These are phyloP conservation scores for Meriones unguiculatus DNA, from an alignment of 2,113 vertebrate genomes.

Conservation along the genomic window DNA sequence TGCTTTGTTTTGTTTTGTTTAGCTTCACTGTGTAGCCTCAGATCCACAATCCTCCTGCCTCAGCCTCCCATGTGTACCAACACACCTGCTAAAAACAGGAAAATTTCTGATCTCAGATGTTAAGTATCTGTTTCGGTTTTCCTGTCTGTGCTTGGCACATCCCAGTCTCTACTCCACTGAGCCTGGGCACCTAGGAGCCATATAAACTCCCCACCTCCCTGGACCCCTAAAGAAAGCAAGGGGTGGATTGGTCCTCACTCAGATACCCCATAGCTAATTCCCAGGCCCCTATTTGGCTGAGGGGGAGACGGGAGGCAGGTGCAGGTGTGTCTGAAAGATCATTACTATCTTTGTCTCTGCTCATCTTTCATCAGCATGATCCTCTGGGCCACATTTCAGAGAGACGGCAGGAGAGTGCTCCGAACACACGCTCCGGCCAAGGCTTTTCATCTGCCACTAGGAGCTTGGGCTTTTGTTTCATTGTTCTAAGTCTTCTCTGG, in stretches of 20 bases:
- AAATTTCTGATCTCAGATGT: background rate
- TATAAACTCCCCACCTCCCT: background rate
- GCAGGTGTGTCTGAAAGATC: no score
- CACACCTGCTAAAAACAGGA: background rate
- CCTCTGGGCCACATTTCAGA: background rate
- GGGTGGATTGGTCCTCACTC: background rate
- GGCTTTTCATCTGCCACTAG: background rate
- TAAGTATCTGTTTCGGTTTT: background rate
- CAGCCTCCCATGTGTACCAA: background rate
- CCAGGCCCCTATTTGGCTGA: background rate
- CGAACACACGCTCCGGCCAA: background rate
- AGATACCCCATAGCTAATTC: background rate
- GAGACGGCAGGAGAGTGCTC: background rate
- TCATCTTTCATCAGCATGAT: no score
- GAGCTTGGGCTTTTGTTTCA: conserved; percentile 22
- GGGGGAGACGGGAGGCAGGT: fast-evolving
- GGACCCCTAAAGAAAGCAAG: background rate
- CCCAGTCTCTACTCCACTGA: background rate
- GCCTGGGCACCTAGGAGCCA: background rate
- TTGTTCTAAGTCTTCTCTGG: background rate
- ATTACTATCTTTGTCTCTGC: background rate
- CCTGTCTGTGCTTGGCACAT: background rate
- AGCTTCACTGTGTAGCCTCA: background rate
- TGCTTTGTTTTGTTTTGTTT: background rate
- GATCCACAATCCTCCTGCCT: background rate